Evolutionary conservation across 2,888 invertebrate genomes (phyloP), one percentile per base, ranked within the genome.

Genomic region (Agriopis aurantiaria): DNA sequence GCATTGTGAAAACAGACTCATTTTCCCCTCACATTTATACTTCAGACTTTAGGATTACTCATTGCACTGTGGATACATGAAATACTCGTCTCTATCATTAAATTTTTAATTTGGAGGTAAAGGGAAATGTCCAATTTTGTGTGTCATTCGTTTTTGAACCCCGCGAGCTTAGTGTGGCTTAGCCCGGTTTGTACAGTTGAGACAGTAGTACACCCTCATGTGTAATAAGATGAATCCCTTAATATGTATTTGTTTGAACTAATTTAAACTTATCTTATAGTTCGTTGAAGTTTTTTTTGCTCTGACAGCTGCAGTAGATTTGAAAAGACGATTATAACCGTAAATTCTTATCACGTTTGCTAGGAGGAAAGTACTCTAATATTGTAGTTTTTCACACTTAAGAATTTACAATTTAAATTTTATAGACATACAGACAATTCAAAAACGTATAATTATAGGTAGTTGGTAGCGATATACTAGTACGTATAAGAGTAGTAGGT

Each of bases 161-260:
- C 41, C 14, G 33, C 14, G 33, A 60, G 62, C 66, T 66, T 61
- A 69, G 48, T 51, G n/a, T 5, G 72, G 75, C 69, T 81, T 78
- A 80, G 63, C 61, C 52, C 51, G 33, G 68, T 68, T 10, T 45
- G 10, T 45, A 45, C 43, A 45, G 43, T 45, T 33, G 33, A 33
- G 33, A 3, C 33, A 6, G 43, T 10, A 1, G 51, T 17, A 1
- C 67, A 57, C 67, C 64, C 61, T 70, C 69, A 75, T 70, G 65
- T 75, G 76, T 69, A 59, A 69, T 23, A 56, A 69, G 65, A 71
- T 43, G 49, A 65, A 63, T 73, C 69, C 64, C 74, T 74, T 78
- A 43, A 8, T 43, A 72, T 78, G 78, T 79, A 80, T 83, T 79
- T 78, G 70, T 76, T 75, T 70, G 58, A 52, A 58, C 46, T 58